Conservation (phyloP, 2,888 invertebrate genomes). For the Clivina fossor region DNA sequence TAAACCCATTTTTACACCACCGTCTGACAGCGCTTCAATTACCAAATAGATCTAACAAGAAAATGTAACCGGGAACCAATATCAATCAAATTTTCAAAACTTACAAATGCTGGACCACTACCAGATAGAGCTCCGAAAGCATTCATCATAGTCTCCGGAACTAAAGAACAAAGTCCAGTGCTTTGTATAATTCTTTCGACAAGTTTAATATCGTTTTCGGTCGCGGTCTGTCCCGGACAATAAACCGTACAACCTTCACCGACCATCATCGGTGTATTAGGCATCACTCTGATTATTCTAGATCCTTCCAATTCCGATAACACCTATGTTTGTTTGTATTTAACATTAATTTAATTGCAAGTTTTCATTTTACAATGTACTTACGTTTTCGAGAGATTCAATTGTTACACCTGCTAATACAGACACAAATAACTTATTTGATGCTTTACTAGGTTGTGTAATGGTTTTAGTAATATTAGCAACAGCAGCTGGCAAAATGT, state of each 20-base stretch:
- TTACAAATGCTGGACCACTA: conserved; percentile 92
- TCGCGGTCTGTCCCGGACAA: conserved; percentile 59
- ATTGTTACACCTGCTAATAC: conserved; percentile 79
- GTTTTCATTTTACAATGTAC: conserved; percentile 13
- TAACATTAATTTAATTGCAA: conserved; percentile 3
- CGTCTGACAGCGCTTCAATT: conserved; percentile 92
- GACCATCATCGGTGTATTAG: conserved; percentile 84
- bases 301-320: conserved; percentile 46
- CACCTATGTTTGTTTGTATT: conserved; percentile 38
- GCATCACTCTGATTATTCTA: conserved; percentile 76
- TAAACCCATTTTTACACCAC: conserved; percentile 89
- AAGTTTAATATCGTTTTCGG: conserved; percentile 58
- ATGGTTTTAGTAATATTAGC: conserved; percentile 51
- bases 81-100: conserved; percentile 46
- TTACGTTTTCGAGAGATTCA: conserved; percentile 63
- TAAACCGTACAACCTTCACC: conserved; percentile 71
- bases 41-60: conserved; percentile 72
- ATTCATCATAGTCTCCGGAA: conserved; percentile 80
- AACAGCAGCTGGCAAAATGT: conserved; percentile 65
- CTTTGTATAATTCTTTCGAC: conserved; percentile 62
- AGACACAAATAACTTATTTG: conserved; percentile 73
- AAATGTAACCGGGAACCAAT: neutral
- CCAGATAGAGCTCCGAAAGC: conserved; percentile 79
- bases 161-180: conserved; percentile 71
- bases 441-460: conserved; percentile 43